A percentile compares a stretch with the other conserved stretches of the same genome.
phyloP scores from a whole-genome alignment of 2,113 vertebrate species.

The Blennius ocellaris region DNA sequence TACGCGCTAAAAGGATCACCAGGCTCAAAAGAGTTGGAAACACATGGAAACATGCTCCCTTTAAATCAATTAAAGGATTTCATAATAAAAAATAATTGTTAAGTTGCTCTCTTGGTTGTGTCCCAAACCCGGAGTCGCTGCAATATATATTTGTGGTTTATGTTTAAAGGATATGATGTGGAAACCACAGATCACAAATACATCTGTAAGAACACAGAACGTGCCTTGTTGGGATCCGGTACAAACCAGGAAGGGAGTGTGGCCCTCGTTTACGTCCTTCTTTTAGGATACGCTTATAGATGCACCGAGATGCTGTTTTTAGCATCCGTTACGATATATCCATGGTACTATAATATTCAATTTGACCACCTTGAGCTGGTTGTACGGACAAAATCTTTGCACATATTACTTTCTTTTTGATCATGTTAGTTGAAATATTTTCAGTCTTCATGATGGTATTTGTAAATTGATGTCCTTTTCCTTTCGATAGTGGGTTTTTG shows the following conservation, averaged over 20 bases:
- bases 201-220: slow-evolving; percentile 41
- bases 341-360: neutral
- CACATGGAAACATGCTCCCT: slow-evolving; percentile 1
- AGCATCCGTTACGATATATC: slow-evolving; percentile 1
- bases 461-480: no score
- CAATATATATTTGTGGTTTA: slow-evolving; percentile 41
- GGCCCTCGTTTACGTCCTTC: neutral
- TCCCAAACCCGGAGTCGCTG: slow-evolving; percentile 8
- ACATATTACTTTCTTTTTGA: no score
- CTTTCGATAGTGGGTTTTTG: no score
- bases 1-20: slow-evolving; percentile 61
- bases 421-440: no score
- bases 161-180: slow-evolving; percentile 41
- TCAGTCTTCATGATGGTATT: no score
- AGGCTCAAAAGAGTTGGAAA: slow-evolving; percentile 52
- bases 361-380: neutral
- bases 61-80: slow-evolving; percentile 47
- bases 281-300: slow-evolving; percentile 1
- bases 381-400: no score
- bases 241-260: slow-evolving; percentile 18
- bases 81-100: slow-evolving; percentile 11
- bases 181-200: slow-evolving; percentile 64
- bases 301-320: slow-evolving; percentile 23
- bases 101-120: neutral
- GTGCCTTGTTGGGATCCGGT: slow-evolving; percentile 40